Evolutionary conservation across 2,797 vertebrate genomes (phyloP), one percentile per base, ranked within the genome.

Genomic region (Odontamblyopus rebecca): DNA sequence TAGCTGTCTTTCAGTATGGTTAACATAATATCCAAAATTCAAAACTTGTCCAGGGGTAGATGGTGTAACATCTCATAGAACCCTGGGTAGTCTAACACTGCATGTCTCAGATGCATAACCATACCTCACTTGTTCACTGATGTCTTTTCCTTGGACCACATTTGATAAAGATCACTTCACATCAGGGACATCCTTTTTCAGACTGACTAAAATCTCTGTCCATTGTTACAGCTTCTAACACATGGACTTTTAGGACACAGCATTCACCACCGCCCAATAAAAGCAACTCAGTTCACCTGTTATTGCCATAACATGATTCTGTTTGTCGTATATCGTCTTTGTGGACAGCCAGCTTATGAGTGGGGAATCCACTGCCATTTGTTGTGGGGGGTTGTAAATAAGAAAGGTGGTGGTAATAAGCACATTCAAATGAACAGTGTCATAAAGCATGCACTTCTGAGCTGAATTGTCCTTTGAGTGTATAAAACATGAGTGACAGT

Each of bases 401-500:
- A 79, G 78, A 67, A 73, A 56, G 35, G 44, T 11, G 30, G 35
- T 11, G 18, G 67, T 26, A 71, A 70, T 75, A 85, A 72, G 50
- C 61, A 75, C 61, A 68, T 38, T 70, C 51, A 74, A 71, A 80
- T 74, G 69, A 77, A 74, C 23, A 18, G 61, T 70, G 63, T 71
- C 75, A 77, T 74, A 79, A 80, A 79, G 74, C 16, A 48, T 73
- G 69, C 68, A 74, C 44, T 69, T 80, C 77, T 41, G 70, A 78
- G 74, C 71, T 78, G 64, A 86, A 84, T 63, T 72, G 30, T 29
- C 68, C 79, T 69, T 48, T 59, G 66, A 62, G 68, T 64, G 78
- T 74, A 79, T 82, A 81, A 86, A 82, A 85, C 66, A 82, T 82
- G 78, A 89, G 76, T 85, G 82, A 80, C 80, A 75, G 66, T 54